Base-by-base conservation (phyloP, 2,113 vertebrate species). In the Dromiciops gliroides region DNA sequence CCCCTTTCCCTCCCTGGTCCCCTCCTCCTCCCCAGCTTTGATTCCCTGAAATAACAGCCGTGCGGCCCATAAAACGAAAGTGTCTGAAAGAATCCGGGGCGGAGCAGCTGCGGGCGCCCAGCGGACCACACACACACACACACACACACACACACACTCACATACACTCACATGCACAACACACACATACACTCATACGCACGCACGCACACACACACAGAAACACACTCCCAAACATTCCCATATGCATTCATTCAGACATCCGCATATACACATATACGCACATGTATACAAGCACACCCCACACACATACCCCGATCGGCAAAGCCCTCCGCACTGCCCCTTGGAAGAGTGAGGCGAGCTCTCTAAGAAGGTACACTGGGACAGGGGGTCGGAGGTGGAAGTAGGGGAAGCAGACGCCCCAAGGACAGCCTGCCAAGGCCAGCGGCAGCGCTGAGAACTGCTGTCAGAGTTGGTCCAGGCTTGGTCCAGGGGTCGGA, bases 21-120 rank as follows among this genome's bases (percentile, higher is more conserved):
- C 67, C 67, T 83, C 67, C 67, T 83, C 67, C 67, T 83, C 67
- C 67, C 67, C 67, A 16, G 67, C 67, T 83, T 83, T 83, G 67
- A 83, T 83, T 83, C 67, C n/a, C 67, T 83, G 67, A 83, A 83
- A 83, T 83, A 83, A 83, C 67, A 83, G n/a, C 67, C n/a, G 67
- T 83, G 67, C n/a, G 67, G 67, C 67, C 67, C 67, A 83, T 83
- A 83, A 83, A 83, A 83, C n/a, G 67, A 83, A 83, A 83, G 67
- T 83, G 67, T 83, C 67, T 83, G 67, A 83, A 83, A 83, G n/a
- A 83, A 83, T 83, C 67, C 67, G 67, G 67, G 67, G 67, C 67
- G 67, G 67, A 83, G 67, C 67, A 83, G 67, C 67, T 83, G 67
- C 67, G 67, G 67, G 67, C 67, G 67, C 67, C 67, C 67, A 83